A percentile compares a stretch with the other conserved stretches of the same genome.
phyloP scores from a whole-genome alignment of 1,140 invertebrate species.

The Fopius arisanus region DNA sequence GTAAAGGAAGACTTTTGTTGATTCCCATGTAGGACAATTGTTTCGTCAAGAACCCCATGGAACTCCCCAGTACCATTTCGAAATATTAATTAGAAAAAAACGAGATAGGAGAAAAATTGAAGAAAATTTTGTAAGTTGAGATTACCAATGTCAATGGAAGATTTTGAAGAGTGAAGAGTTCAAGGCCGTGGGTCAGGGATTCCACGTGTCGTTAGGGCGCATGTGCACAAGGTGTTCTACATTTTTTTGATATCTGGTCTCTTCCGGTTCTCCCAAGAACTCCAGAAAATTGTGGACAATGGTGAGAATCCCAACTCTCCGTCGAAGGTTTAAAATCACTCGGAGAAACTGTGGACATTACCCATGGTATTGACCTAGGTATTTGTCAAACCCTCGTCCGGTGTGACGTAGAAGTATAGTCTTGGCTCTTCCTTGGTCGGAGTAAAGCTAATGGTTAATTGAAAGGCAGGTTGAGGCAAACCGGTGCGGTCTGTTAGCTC shows the following conservation, averaged over 20 bases:
- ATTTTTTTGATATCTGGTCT: not conserved
- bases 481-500: not conserved
- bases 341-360: too few relatives aligned
- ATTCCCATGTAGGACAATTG: too few relatives aligned
- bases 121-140: too few relatives aligned
- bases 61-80: too few relatives aligned
- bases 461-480: not conserved
- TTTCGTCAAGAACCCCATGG: too few relatives aligned
- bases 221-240: not conserved
- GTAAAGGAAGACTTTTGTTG: too few relatives aligned
- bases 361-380: too few relatives aligned
- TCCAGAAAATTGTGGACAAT: not conserved
- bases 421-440: not conserved
- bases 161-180: not conserved
- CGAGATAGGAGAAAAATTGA: too few relatives aligned
- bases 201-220: slow-evolving; percentile 7
- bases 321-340: too few relatives aligned
- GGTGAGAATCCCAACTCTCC: not conserved
- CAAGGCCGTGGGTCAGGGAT: slow-evolving; percentile 18
- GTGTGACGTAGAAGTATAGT: not conserved
- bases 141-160: too few relatives aligned
- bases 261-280: not conserved
- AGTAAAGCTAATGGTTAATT: not conserved
- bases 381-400: not conserved
- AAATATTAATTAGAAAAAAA: too few relatives aligned